phyloP scores from a whole-genome alignment of 2,888 invertebrate genomes.

The Thera britannica region DNA sequence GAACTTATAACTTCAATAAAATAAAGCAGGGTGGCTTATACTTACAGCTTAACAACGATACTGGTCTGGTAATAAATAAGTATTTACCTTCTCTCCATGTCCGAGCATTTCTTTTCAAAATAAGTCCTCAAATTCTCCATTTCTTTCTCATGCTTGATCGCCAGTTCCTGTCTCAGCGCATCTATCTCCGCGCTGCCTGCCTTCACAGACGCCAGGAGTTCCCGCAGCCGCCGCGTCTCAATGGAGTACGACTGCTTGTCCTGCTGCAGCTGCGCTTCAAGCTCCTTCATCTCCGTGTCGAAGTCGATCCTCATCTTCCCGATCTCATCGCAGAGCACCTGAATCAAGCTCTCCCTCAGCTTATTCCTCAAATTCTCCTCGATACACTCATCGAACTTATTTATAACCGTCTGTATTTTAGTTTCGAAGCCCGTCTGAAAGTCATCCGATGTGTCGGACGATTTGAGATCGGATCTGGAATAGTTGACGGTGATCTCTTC shows the following conservation, averaged over 20 bases:
- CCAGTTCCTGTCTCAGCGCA: conserved; percentile 85
- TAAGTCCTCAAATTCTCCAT: conserved; percentile 92
- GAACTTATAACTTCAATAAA: too few species aligned
- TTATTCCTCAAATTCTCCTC: conserved; percentile 76
- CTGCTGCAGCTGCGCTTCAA: conserved; percentile 78
- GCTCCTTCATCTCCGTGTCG: conserved; percentile 70
- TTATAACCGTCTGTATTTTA: conserved; percentile 63
- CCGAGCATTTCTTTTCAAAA: conserved; percentile 91
- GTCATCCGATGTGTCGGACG: conserved; percentile 68
- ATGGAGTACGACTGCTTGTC: conserved; percentile 83
- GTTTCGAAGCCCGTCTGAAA: conserved; percentile 71
- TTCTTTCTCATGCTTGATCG: conserved; percentile 88
- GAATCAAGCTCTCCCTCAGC: conserved; percentile 83
- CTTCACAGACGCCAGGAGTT: conserved; percentile 83
- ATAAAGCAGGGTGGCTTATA: too few species aligned
- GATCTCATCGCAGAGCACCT: conserved; percentile 82
- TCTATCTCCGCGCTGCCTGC: conserved; percentile 84
- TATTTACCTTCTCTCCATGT: conserved; percentile 90
- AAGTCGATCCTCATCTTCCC: conserved; percentile 73
- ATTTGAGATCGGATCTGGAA: conserved; percentile 72
- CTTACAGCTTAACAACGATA: too few species aligned
- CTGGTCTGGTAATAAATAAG: too few species aligned
- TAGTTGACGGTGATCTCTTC: conserved; percentile 76
- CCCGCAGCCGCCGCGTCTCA: conserved; percentile 83
- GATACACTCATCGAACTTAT: conserved; percentile 67